Conservation (phyloP, 2,797 vertebrate genomes). For the Apogon talboti region DNA sequence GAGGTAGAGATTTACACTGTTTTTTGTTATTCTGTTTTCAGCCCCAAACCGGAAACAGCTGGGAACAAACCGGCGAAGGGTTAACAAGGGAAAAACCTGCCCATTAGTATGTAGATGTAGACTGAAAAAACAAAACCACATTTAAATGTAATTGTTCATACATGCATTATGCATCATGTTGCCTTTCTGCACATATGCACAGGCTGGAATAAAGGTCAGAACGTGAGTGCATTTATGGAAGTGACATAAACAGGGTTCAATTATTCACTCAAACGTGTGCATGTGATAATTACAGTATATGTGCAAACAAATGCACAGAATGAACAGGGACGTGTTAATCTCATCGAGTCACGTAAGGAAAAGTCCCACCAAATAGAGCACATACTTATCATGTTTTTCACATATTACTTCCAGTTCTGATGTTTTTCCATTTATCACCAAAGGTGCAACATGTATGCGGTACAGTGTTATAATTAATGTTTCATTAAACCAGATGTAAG, state of each 20-base stretch:
- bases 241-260: conserved; percentile 4
- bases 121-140: neutral
- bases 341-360: too few relatives aligned
- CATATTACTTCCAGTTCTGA: neutral
- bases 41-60: neutral
- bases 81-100: neutral
- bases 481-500: too few relatives aligned
- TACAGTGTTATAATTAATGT: neutral
- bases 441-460: neutral
- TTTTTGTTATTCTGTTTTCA: conserved; percentile 22
- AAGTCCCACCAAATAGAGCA: too few relatives aligned
- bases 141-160: conserved; percentile 14
- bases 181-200: neutral
- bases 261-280: conserved; percentile 3
- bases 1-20: neutral
- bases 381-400: too few relatives aligned
- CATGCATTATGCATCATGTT: neutral
- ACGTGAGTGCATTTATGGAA: neutral
- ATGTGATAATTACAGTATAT: neutral
- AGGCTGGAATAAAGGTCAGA: neutral
- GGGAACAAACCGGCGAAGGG: neutral
- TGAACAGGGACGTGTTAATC: too few relatives aligned
- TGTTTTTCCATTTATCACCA: neutral
- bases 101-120: neutral
- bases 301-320: too few relatives aligned